Evolutionary conservation across 2,797 vertebrate species (phyloP).

Genomic region (Morelia viridis): DNA sequence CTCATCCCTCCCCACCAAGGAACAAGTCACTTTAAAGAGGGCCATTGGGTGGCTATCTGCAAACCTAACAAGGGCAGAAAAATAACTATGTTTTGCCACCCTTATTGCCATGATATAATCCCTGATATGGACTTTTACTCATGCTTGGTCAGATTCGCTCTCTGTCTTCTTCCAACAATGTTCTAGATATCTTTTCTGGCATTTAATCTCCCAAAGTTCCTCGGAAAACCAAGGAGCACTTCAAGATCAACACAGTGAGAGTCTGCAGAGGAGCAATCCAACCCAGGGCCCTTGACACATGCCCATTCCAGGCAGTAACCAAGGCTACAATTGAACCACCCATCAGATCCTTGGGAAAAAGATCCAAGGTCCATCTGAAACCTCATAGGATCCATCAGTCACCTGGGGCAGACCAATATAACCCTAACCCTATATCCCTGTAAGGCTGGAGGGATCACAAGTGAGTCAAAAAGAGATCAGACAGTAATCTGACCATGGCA

Average conservation of each 20-base stretch:
- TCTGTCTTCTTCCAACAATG: not conserved
- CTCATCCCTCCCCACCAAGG: not conserved
- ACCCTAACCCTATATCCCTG: not conserved
- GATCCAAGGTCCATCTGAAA: not conserved
- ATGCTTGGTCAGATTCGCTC: not conserved
- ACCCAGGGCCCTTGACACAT: not conserved
- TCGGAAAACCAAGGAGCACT: not conserved
- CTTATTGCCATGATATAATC: not conserved
- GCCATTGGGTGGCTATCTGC: not conserved
- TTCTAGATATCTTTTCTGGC: not conserved
- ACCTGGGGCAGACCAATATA: not conserved
- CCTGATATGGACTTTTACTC: not conserved
- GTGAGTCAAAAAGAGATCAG: not conserved
- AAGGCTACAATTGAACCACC: not conserved
- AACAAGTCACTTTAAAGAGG: not conserved
- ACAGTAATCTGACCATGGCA: not conserved
- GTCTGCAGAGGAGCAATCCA: not conserved
- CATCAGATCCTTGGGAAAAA: not conserved
- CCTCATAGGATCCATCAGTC: not conserved
- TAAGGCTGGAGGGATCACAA: not conserved
- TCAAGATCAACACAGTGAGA: not conserved
- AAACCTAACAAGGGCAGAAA: not conserved
- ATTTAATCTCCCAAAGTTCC: not conserved
- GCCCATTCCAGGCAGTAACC: not conserved
- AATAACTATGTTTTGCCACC: not conserved